phyloP scores from a whole-genome alignment of 2,797 vertebrate genomes.

The Thripadectes ignobilis region DNA sequence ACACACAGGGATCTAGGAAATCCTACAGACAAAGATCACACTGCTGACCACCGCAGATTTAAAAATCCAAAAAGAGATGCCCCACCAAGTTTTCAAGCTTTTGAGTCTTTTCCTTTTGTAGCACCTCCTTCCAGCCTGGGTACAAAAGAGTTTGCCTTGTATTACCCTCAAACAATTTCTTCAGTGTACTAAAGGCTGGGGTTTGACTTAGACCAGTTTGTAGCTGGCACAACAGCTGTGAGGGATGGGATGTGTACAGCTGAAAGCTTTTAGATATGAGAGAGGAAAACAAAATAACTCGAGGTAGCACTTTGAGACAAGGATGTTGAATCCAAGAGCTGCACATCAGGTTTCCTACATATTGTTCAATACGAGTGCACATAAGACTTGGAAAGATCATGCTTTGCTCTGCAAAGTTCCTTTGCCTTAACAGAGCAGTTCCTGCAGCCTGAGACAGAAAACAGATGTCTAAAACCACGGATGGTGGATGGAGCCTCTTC shows the following conservation, averaged over 20 bases:
- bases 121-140: background rate
- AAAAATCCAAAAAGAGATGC: background rate
- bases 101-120: background rate
- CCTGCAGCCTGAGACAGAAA: background rate
- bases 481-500: background rate
- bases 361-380: background rate
- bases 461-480: too few species aligned
- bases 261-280: background rate
- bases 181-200: background rate
- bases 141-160: background rate
- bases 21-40: background rate
- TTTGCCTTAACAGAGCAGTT: background rate
- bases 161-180: background rate
- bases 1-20: fast-evolving
- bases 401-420: background rate
- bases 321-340: background rate
- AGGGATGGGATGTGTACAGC: background rate
- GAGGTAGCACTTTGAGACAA: background rate
- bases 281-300: background rate
- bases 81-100: background rate
- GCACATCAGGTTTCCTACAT: background rate
- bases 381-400: background rate
- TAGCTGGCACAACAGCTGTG: background rate
- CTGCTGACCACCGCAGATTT: background rate
- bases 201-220: background rate